These are phyloP conservation scores for Operophtera brumata DNA, from an alignment of 2,888 invertebrate genomes.

Conservation along the genomic window DNA sequence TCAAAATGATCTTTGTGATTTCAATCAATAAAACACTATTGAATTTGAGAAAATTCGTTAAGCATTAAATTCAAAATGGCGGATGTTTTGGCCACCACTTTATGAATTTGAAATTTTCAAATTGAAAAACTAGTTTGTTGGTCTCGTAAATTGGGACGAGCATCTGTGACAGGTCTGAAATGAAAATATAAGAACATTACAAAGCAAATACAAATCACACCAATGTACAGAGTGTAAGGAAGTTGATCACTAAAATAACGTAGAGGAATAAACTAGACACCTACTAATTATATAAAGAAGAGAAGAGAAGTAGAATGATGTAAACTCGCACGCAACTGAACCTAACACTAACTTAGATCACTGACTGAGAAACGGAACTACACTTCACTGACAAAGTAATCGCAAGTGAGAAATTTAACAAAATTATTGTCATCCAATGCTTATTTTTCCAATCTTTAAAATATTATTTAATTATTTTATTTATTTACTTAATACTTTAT, in stretches of 20 bases:
- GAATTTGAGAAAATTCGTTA: too few relatives aligned
- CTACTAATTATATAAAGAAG: neutral
- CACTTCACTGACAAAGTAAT: constrained; percentile 47
- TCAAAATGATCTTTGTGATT: neutral
- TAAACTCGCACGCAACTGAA: constrained; percentile 12
- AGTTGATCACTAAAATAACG: neutral
- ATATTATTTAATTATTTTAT: constrained; percentile 50
- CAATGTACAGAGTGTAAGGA: neutral
- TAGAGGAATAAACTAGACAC: neutral
- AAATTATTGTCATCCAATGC: constrained; percentile 81
- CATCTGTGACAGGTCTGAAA: neutral
- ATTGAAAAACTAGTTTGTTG: too few relatives aligned
- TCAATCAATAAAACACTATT: neutral
- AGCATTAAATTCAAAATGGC: too few relatives aligned
- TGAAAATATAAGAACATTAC: constrained; percentile 11
- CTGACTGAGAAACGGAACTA: constrained; percentile 36
- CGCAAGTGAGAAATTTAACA: constrained; percentile 63
- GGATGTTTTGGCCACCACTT: too few relatives aligned
- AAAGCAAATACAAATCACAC: constrained; percentile 6
- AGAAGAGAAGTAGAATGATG: neutral
- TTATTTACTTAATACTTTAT: constrained; percentile 69
- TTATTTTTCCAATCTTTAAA: constrained; percentile 69
- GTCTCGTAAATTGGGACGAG: neutral
- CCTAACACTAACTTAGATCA: neutral
- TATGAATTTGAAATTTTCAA: too few relatives aligned